These are phyloP conservation scores for Chymomyza fuscimana DNA, from an alignment of 2,888 invertebrate species.

Conservation along the genomic window DNA sequence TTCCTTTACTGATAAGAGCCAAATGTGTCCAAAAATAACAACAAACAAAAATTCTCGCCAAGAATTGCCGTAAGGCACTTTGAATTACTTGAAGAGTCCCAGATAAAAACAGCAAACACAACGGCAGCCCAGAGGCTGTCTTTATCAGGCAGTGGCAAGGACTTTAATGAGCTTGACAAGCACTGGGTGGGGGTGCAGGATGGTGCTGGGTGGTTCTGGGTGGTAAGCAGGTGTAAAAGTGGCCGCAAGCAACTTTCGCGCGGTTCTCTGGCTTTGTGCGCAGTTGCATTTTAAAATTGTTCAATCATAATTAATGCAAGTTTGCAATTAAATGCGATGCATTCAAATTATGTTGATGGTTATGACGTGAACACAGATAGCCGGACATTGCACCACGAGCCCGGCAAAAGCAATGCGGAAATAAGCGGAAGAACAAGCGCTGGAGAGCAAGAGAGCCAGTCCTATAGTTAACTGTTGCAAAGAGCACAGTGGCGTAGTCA, in stretches of 20 bases:
- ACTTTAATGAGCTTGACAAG: constrained; percentile 2
- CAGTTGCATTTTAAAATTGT: constrained; percentile 51
- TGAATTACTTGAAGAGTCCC: constrained; percentile 55
- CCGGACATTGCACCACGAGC: constrained; percentile 19
- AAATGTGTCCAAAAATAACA: constrained; percentile 40
- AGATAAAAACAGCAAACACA: constrained; percentile 56
- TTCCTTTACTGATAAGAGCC: constrained; percentile 47
- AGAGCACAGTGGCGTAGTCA: not conserved
- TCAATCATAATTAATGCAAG: constrained; percentile 72
- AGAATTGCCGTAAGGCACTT: constrained; percentile 55
- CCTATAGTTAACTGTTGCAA: not conserved
- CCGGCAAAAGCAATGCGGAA: not conserved
- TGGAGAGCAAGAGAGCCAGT: not conserved
- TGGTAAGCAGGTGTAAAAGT: constrained; percentile 4
- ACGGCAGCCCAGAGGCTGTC: constrained; percentile 20
- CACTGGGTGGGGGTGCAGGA: not conserved
- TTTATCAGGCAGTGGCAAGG: constrained; percentile 2
- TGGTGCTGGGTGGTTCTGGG: too few species aligned
- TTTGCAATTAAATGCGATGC: constrained; percentile 70
- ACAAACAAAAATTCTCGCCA: constrained; percentile 49
- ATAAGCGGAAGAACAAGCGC: not conserved
- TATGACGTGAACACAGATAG: constrained; percentile 24
- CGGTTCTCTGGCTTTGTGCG: constrained; percentile 9
- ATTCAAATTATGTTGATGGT: constrained; percentile 66
- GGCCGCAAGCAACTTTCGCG: not conserved